Evolutionary conservation across 64 coral and sea anemone genomes (phyloP).

Genomic region (Montipora foliosa): DNA sequence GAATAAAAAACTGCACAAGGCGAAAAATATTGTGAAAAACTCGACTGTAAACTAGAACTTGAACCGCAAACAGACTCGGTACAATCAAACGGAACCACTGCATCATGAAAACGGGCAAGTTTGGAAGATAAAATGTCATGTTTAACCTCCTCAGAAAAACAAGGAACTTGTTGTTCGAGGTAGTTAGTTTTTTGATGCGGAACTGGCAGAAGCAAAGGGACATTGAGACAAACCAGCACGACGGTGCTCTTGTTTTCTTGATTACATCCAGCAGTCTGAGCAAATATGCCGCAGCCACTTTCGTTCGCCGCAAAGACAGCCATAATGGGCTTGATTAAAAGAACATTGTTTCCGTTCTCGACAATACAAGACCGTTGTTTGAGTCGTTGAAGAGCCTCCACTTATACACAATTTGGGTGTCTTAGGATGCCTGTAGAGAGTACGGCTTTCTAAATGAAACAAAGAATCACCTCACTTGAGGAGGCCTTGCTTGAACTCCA

Average conservation of each 20-base stretch:
- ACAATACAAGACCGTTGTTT: background rate
- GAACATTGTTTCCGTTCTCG: background rate
- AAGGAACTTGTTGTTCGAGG: no score
- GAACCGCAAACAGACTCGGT: background rate
- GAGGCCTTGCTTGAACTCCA: slow-evolving; percentile 33
- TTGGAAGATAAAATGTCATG: no score
- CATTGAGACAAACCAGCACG: no score
- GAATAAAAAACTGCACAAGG: background rate
- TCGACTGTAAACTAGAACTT: slow-evolving; percentile 12
- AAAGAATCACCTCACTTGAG: slow-evolving; percentile 47
- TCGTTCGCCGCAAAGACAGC: background rate
- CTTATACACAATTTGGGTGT: no score
- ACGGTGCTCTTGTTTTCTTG: no score
- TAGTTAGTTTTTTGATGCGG: no score
- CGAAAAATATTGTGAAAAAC: slow-evolving; percentile 45
- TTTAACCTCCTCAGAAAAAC: no score
- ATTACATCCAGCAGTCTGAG: no score
- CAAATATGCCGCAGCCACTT: no score
- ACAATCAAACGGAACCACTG: background rate
- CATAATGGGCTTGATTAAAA: slow-evolving; percentile 2
- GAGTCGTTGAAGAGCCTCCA: background rate
- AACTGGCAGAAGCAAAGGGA: no score
- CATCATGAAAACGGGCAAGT: no score
- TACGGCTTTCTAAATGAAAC: slow-evolving; percentile 48
- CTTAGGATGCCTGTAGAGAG: slow-evolving; percentile 39